Base-by-base conservation (phyloP, 1,140 invertebrate species). In the Cheumatopsyche charites region DNA sequence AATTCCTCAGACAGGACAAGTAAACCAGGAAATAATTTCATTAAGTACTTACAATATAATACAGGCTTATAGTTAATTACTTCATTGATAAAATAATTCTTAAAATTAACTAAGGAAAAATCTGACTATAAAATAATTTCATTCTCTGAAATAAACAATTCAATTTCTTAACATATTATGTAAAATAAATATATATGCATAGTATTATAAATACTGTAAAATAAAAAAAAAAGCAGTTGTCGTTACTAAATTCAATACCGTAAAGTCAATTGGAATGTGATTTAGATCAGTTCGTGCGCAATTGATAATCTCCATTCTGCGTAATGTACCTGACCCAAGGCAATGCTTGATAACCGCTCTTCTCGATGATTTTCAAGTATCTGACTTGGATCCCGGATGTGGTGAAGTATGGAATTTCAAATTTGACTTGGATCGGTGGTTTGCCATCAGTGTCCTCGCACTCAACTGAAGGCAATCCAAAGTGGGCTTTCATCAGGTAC, bases 321-420 rank as follows among this genome's bases (percentile, higher is more conserved):
- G 98, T 99, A 61, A 99, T 99, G 79, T 99, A 99, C 23, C 97
- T 86, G 5, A 99, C 98, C 98, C 98, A 99, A 0, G 98, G 98
- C 62, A 99, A 79, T 0, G 98, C 98, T 84, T 99, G 98, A 80
- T 99, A 99, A 0, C 98, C 98, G 83, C 96, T 98, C 83, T 99
- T 99, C 79, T 99, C 98, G 79, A 99, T 99, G 79, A 99, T 99
- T 84, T 99, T 99, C 73, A 99, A 86, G 82, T 99, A 99, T 42
- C 97, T 88, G 3, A 98, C 93, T 88, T 99, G 98, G 78, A 99
- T 98, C 3, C 98, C 98, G 19, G 97, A 99, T 52, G 98, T 99
- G 0, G 98, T 99, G 78, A 99, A 99, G 79, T 99, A 99, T 0
- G 98, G 98, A 78, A 99, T 99, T 86, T 99, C 98, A 87, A 99